Conservation (phyloP, 1,140 invertebrate genomes). For the Homalodisca vitripennis region DNA sequence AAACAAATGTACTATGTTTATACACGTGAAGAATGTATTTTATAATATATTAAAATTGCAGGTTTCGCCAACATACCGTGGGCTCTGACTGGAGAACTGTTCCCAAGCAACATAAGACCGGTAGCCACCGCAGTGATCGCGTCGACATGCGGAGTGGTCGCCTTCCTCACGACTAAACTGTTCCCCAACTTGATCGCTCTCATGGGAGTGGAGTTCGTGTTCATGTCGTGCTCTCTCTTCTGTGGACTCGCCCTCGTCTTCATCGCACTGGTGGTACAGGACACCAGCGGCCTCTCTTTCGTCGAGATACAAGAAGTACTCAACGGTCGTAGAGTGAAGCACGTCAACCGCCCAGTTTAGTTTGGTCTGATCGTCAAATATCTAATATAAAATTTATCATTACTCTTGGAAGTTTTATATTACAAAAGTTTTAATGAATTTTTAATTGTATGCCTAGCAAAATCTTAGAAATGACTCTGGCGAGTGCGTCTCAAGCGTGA, state of each 20-base stretch:
- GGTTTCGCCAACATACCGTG: neutral
- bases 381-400: too few species aligned
- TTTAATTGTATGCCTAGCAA: too few species aligned
- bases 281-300: neutral
- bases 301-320: neutral
- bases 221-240: neutral
- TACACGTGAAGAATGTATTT: too few species aligned
- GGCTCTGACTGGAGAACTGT: slow-evolving; percentile 3
- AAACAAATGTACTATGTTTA: too few species aligned
- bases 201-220: neutral
- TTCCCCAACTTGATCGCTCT: neutral
- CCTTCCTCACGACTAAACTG: neutral
- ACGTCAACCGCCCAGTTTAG: too few species aligned
- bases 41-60: too few species aligned
- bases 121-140: neutral
- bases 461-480: too few species aligned
- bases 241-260: neutral
- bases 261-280: neutral
- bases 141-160: neutral
- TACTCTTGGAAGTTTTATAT: too few species aligned
- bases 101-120: neutral
- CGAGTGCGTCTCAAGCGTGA: too few species aligned
- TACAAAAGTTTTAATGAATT: too few species aligned
- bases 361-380: too few species aligned
- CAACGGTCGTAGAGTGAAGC: neutral